These are phyloP conservation scores for Hemichromis elongatus DNA, from an alignment of 2,113 vertebrate species.

Conservation along the genomic window DNA sequence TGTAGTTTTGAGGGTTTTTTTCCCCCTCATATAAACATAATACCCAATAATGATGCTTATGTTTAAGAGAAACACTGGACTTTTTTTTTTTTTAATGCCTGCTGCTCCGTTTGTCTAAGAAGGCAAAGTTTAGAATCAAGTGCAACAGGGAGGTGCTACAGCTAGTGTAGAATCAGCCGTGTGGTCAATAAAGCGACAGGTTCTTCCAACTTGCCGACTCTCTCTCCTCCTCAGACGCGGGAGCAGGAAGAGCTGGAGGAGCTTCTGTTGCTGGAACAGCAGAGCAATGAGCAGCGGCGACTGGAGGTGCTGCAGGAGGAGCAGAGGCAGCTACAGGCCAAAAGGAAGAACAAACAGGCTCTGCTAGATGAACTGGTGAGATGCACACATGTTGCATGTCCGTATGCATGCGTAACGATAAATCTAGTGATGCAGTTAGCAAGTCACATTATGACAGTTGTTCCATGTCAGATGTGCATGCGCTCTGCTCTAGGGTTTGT, in stretches of 20 bases:
- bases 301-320: conserved; percentile 89
- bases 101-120: not conserved
- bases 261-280: conserved; percentile 85
- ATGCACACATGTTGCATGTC: not conserved
- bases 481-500: conserved; percentile 28
- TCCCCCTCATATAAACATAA: not conserved
- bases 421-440: not conserved
- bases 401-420: not conserved
- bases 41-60: not conserved
- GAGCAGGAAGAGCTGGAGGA: conserved; percentile 97
- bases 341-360: conserved; percentile 93
- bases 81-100: not conserved
- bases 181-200: not conserved
- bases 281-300: conserved; percentile 83
- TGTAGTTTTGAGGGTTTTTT: not conserved
- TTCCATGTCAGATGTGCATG: not conserved
- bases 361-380: conserved; percentile 94
- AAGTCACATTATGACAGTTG: not conserved
- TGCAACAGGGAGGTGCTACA: not conserved
- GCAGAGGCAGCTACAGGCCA: conserved; percentile 85
- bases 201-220: not conserved
- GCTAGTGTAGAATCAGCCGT: not conserved
- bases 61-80: not conserved
- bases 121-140: not conserved
- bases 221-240: conserved; percentile 74